Percentiles rank a stretch among this genome's conserved stretches.
Conservation (phyloP, 2,113 vertebrate genomes). For the Neolamprologus falcicula region DNA sequence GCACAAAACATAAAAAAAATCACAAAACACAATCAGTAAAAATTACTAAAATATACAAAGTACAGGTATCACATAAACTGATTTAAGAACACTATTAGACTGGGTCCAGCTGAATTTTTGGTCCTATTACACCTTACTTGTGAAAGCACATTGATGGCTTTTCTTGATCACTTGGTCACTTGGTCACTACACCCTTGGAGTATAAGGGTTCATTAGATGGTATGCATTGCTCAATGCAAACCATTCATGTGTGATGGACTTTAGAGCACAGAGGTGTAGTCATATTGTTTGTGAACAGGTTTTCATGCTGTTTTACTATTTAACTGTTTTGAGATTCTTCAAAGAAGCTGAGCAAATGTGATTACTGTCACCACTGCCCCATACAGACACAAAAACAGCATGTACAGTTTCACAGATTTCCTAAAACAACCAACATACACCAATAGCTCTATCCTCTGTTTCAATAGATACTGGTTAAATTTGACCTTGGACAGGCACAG, state of each 20-base stretch:
- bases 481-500: background rate
- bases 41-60: no score
- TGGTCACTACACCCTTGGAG: no score
- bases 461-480: accelerated
- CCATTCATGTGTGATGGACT: background rate
- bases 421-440: background rate
- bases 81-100: no score
- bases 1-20: background rate
- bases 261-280: accelerated
- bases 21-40: no score
- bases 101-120: no score
- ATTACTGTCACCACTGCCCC: background rate
- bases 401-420: background rate
- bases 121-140: no score
- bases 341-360: background rate
- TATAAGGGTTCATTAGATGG: no score
- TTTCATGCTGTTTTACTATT: background rate
- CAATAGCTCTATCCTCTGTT: accelerated
- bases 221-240: no score
- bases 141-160: no score
- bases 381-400: background rate
- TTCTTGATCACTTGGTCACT: no score
- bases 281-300: accelerated
- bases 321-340: background rate
- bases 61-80: no score